A percentile compares a stretch with the other conserved stretches of the same genome.
Evolutionary conservation across 2,888 invertebrate genomes (phyloP).

Genomic region (Lacanobia wlatinum): DNA sequence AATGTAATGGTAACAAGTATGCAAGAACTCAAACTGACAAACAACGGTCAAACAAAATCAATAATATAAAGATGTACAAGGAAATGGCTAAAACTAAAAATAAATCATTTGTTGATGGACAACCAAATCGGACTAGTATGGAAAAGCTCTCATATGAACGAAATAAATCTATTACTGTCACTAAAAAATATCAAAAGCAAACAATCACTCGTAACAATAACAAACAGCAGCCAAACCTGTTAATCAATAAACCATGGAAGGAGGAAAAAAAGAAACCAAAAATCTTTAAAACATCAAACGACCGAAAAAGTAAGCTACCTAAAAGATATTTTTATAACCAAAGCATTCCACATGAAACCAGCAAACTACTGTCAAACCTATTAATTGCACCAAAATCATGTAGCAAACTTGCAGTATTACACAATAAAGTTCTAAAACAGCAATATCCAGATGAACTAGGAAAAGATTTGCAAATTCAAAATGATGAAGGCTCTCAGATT

Average conservation of each 20-base stretch:
- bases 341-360: background rate
- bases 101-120: background rate
- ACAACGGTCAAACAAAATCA: background rate
- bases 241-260: background rate
- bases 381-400: slow-evolving; percentile 10
- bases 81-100: background rate
- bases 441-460: slow-evolving; percentile 5
- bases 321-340: slow-evolving; percentile 19
- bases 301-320: background rate
- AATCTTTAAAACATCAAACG: background rate
- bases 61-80: background rate
- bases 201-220: background rate
- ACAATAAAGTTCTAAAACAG: background rate
- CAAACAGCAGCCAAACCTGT: background rate
- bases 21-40: background rate
- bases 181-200: background rate
- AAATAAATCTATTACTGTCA: background rate
- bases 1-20: background rate
- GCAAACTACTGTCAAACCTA: slow-evolving; percentile 1
- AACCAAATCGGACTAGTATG: background rate
- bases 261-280: background rate
- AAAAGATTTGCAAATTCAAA: background rate
- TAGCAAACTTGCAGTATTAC: background rate
- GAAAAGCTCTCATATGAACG: background rate
- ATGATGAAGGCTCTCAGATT: background rate